Base-by-base conservation (phyloP, 1,140 invertebrate species). In the Drepana arcuata region DNA sequence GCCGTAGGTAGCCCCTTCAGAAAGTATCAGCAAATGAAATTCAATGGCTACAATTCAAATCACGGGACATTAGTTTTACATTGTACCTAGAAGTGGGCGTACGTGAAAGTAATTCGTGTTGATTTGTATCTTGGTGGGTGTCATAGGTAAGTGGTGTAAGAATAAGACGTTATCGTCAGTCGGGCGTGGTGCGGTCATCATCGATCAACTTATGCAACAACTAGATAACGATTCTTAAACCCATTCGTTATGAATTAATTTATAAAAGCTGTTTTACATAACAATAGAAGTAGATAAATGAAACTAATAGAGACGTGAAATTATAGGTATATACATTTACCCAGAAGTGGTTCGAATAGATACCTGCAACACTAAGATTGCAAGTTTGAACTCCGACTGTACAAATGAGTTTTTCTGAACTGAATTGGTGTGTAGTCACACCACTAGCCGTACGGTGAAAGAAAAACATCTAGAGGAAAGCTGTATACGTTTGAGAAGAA, bases 101-200 rank as follows among this genome's bases (percentile, higher is more conserved):
- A 31, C 29, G 46, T 56, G 58, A 66, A 66, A 66, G 62, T 59
- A 38, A 37, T 42, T 53, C 42, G 47, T 50, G 25, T 34, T 44
- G 59, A 67, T 67, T 14, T 21, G 41, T 58, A 64, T 64, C 64
- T 30, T 27, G 34, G 61, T 62, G 55, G 61, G 61, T 69, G 61
- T 65, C 52, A 42, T 46, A 49, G 39, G 35, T 42, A 35, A 48
- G 28, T 34, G 46, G 41, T 56, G 42, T 43, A 38, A 30, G 39
- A 45, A 48, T 47, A 33, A 46, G 44, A 58, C n/a, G n/a, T n/a
- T 51, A 45, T 23, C 14, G 52, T 40, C 33, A 26, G 34, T 26
- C 16, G 31, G 6, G 14, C 15, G 30, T 46, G 35, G 37, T 15
- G 13, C 37, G 40, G 32, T 26, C 25, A 56, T 37, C 42, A 50